Percentiles rank a stretch among this genome's conserved stretches.
Evolutionary conservation across 2,797 vertebrate species (phyloP).

Genomic region (Alectoris magna): DNA sequence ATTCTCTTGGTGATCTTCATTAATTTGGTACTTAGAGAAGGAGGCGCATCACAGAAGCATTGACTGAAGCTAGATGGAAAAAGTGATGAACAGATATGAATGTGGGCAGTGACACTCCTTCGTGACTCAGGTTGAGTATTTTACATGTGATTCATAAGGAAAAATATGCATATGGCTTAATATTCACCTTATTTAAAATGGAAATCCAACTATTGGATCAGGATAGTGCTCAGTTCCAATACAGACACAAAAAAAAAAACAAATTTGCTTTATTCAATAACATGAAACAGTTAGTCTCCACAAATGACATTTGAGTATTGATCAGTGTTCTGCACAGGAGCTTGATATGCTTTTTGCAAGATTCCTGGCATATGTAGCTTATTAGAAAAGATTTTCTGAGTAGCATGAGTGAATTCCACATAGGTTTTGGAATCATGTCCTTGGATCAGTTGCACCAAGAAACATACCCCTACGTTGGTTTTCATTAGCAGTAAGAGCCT

Average conservation of each 20-base stretch:
- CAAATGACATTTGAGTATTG: constrained; percentile 44
- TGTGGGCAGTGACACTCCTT: constrained; percentile 35
- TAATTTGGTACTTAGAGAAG: background rate
- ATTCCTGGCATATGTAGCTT: background rate
- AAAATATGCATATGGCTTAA: constrained; percentile 40
- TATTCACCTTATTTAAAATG: constrained; percentile 40
- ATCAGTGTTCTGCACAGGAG: background rate
- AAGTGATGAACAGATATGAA: constrained; percentile 30
- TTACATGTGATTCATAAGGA: constrained; percentile 39
- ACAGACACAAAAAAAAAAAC: background rate
- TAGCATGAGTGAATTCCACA: background rate
- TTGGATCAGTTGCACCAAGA: background rate
- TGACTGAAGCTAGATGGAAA: constrained; percentile 28
- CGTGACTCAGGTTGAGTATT: constrained; percentile 55
- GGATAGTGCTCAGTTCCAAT: background rate
- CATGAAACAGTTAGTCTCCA: constrained; percentile 6
- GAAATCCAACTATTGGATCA: background rate
- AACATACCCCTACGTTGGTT: background rate
- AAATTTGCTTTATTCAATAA: constrained; percentile 29
- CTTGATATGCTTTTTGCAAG: background rate
- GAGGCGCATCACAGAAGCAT: constrained; percentile 4
- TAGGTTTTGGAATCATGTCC: background rate
- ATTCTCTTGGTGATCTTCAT: background rate
- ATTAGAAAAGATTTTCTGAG: background rate
- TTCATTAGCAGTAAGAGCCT: background rate